These are phyloP conservation scores for Xiphydria camelus DNA, from an alignment of 2,888 invertebrate species.

Conservation along the genomic window DNA sequence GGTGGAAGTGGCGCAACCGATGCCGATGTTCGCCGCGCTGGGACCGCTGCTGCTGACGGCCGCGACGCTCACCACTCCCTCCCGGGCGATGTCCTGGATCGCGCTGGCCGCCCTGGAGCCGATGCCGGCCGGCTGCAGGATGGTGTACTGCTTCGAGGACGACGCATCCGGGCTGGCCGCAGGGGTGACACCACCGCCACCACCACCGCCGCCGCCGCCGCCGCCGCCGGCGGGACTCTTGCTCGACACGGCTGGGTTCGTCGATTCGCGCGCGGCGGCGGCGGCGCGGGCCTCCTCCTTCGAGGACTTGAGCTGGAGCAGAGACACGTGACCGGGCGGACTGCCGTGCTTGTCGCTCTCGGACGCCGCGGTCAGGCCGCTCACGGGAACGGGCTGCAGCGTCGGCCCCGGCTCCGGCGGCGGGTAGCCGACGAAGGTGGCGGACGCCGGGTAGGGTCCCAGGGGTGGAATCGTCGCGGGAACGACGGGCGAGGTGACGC, in stretches of 20 bases:
- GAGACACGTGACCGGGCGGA: conserved; percentile 52
- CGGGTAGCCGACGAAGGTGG: conserved; percentile 75
- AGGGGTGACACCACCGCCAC: conserved; percentile 45
- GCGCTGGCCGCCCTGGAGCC: conserved; percentile 82
- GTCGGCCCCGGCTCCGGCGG: conserved; percentile 52
- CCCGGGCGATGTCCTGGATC: conserved; percentile 75
- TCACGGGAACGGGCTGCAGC: conserved; percentile 48
- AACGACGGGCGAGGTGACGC: conserved; percentile 21
- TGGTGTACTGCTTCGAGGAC: conserved; percentile 81
- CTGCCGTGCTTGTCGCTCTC: conserved; percentile 58
- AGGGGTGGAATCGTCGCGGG: conserved; percentile 55
- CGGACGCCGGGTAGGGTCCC: conserved; percentile 71
- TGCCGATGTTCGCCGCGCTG: conserved; percentile 37
- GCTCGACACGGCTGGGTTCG: conserved; percentile 29
- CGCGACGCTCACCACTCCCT: conserved; percentile 67
- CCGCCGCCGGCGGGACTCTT: conserved; percentile 35
- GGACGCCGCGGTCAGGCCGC: conserved; percentile 40
- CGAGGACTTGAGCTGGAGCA: conserved; percentile 59
- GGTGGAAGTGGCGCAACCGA: conserved; percentile 47
- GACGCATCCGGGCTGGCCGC: conserved; percentile 59
- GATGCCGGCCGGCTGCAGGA: conserved; percentile 80
- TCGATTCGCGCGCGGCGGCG: conserved; percentile 30
- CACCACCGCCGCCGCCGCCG: too few relatives aligned
- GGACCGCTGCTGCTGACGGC: conserved; percentile 57
- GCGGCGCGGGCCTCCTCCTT: conserved; percentile 48